phyloP scores from a whole-genome alignment of 2,888 invertebrate genomes.

The Syrphus vitripennis region DNA sequence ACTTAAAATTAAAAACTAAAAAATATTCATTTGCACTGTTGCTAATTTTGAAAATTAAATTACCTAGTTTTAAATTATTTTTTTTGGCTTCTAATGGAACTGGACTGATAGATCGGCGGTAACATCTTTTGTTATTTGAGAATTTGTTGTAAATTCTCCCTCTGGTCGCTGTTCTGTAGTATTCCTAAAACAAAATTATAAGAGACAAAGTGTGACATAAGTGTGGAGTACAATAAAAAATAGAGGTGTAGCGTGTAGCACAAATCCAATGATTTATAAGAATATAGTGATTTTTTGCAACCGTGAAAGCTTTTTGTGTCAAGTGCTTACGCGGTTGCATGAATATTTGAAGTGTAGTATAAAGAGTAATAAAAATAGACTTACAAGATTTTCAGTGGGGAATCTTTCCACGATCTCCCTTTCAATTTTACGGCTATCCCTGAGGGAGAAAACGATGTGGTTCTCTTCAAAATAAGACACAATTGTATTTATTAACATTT shows the following conservation, averaged over 20 bases:
- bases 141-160: background rate
- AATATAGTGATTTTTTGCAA: no score
- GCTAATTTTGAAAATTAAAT: no score
- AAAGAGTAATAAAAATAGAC: background rate
- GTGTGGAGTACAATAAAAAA: background rate
- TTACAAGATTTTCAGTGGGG: background rate
- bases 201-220: background rate
- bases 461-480: background rate
- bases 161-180: background rate
- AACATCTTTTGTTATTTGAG: background rate
- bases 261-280: no score
- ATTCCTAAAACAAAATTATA: background rate
- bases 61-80: background rate
- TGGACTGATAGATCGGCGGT: background rate
- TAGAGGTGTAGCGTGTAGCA: no score
- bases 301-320: no score
- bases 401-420: background rate
- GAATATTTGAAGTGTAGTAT: no score
- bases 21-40: background rate
- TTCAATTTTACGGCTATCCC: background rate
- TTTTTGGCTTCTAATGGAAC: background rate
- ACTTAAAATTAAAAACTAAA: background rate
- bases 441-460: background rate
- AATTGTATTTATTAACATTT: background rate
- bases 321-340: background rate